phyloP scores from a whole-genome alignment of 23 tunicate species.

The Styela plicata region DNA sequence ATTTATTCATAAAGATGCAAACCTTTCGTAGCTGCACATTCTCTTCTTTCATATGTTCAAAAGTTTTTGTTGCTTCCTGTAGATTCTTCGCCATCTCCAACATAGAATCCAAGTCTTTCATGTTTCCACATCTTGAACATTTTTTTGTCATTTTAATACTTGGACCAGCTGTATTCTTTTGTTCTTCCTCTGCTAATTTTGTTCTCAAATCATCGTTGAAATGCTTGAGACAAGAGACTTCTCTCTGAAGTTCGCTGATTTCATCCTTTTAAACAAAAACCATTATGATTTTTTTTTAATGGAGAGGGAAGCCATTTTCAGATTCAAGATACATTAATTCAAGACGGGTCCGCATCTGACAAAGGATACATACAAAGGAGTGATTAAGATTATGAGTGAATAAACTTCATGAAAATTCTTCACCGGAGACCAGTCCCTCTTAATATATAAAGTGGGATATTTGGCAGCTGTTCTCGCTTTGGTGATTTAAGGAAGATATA shows the following conservation, averaged over 20 bases:
- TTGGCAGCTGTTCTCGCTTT: too few relatives aligned
- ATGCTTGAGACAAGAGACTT: background rate
- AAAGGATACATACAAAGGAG: too few relatives aligned
- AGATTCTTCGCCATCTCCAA: conserved; percentile 42
- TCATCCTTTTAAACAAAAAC: background rate
- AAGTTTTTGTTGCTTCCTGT: conserved; percentile 65
- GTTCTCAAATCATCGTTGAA: background rate
- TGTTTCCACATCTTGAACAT: conserved; percentile 26
- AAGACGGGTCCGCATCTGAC: too few relatives aligned
- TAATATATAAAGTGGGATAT: too few relatives aligned
- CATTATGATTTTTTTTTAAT: too few relatives aligned
- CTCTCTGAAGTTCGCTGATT: background rate
- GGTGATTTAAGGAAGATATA: too few relatives aligned
- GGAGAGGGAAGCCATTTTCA: too few relatives aligned
- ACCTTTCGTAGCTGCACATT: conserved; percentile 39
- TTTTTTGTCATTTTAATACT: background rate
- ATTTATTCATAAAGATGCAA: too few relatives aligned
- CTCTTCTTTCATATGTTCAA: conserved; percentile 45
- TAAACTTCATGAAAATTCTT: too few relatives aligned
- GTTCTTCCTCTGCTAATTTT: background rate
- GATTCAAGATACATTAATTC: too few relatives aligned
- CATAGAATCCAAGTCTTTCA: conserved; percentile 45
- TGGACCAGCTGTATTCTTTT: background rate
- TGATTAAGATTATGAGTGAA: too few relatives aligned
- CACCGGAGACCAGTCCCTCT: too few relatives aligned